Evolutionary conservation across 2,797 vertebrate genomes (phyloP).

Genomic region (Pipistrellus pygmaeus): DNA sequence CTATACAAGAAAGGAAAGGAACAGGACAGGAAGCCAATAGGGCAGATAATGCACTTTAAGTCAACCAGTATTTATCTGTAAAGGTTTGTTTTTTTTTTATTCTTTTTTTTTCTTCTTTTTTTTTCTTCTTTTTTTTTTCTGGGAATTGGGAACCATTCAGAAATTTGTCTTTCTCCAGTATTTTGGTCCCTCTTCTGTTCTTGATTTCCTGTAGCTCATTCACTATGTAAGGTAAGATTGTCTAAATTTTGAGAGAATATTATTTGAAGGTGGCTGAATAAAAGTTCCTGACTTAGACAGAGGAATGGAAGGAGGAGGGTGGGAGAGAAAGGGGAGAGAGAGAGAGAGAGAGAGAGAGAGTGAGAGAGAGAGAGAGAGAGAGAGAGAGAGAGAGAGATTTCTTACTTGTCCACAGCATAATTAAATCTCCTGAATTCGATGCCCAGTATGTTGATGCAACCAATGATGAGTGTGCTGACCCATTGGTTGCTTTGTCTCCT

Average conservation of each 20-base stretch:
- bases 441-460: neutral
- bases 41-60: neutral
- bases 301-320: too few species aligned
- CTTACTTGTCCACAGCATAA: neutral
- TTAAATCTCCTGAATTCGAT: neutral
- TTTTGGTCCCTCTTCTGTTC: neutral
- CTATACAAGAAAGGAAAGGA: neutral
- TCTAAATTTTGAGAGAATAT: neutral
- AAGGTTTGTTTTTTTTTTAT: neutral
- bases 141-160: neutral
- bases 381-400: neutral
- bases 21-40: neutral
- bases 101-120: too few species aligned
- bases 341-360: neutral
- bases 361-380: too few species aligned
- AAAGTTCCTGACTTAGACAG: neutral
- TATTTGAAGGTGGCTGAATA: neutral
- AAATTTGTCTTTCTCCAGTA: neutral
- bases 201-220: neutral
- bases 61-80: neutral
- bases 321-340: too few species aligned
- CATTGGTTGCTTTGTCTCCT: accelerated
- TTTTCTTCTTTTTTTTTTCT: too few species aligned
- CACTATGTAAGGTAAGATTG: neutral
- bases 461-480: neutral